phyloP scores from a whole-genome alignment of 92 coral and sea anemone species.

The Epizoanthus stellaris region DNA sequence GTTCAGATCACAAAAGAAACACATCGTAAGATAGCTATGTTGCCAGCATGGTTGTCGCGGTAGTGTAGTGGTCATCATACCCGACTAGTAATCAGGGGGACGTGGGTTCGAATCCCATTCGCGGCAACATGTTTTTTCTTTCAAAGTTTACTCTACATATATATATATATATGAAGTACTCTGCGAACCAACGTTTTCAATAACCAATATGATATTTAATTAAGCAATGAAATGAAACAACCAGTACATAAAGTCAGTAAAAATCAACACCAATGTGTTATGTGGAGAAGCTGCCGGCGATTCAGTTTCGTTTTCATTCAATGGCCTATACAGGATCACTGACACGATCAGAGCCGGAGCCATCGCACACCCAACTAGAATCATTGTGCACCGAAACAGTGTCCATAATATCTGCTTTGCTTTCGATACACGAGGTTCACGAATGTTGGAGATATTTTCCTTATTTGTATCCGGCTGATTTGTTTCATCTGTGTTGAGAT shows the following conservation, averaged over 20 bases:
- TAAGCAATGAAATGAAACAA: constrained; percentile 5
- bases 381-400: background rate
- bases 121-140: too few relatives aligned
- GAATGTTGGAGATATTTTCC: background rate
- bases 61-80: too few relatives aligned
- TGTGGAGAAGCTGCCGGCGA: background rate
- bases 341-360: background rate
- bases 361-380: constrained; percentile 25
- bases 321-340: background rate
- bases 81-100: too few relatives aligned
- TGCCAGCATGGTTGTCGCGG: too few relatives aligned
- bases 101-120: too few relatives aligned
- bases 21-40: too few relatives aligned
- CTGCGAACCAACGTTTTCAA: background rate
- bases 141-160: too few relatives aligned
- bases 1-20: too few relatives aligned
- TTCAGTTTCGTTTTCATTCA: background rate
- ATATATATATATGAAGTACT: too few relatives aligned
- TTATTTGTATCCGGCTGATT: background rate
- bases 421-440: background rate
- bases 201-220: constrained; percentile 1
- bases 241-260: constrained; percentile 4
- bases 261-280: background rate
- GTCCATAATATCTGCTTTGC: background rate
- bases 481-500: background rate